Evolutionary conservation across 2,888 invertebrate genomes (phyloP), one percentile per base, ranked within the genome.

Genomic region (Heliconius erato): DNA sequence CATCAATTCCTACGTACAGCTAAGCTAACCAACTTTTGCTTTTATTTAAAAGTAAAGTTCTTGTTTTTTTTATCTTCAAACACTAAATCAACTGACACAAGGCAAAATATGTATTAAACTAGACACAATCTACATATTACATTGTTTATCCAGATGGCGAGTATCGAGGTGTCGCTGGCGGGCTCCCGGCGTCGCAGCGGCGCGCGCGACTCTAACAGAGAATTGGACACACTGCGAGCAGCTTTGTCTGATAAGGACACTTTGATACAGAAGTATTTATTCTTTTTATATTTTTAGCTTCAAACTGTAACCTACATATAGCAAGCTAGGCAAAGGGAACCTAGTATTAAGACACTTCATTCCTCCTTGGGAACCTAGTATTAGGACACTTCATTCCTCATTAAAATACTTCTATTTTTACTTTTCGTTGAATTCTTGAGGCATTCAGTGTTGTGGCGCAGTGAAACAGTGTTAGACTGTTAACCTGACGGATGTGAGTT

Each of bases 201-300:
- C 90, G 93, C 88, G 81, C 92, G 89, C n/a, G 87, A 93, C 96
- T 82, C 94, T 90, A 72, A 92, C 88, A 89, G 91, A 93, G 90
- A 88, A 94, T 94, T 90, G 95, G 87, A 97, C 97, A 92, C 92
- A 97, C 84, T 98, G 98, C 91, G 97, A 97, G 86, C 95, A 97
- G 85, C 96, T 97, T 82, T 98, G 65, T 96, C 97, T 71, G 98
- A 98, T 92, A 98, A 98, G 89, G 98, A 98, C 90, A 97, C 98
- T 77, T 97, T 98, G 81, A 98, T 98, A 92, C 98, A 98, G 91
- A 98, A 97, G 97, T 97, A 90, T 28, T 35, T 68, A 63, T 74
- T 67, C 0, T 65, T 26, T 65, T 28, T 28, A 67, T 6, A 14
- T 26, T 28, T 7, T 12, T 67, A 16, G 6, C 14, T 16, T 28